Percentiles rank a stretch among this genome's conserved stretches.
These are phyloP conservation scores for Leucozona laternaria DNA, from an alignment of 2,888 invertebrate species.

Conservation along the genomic window DNA sequence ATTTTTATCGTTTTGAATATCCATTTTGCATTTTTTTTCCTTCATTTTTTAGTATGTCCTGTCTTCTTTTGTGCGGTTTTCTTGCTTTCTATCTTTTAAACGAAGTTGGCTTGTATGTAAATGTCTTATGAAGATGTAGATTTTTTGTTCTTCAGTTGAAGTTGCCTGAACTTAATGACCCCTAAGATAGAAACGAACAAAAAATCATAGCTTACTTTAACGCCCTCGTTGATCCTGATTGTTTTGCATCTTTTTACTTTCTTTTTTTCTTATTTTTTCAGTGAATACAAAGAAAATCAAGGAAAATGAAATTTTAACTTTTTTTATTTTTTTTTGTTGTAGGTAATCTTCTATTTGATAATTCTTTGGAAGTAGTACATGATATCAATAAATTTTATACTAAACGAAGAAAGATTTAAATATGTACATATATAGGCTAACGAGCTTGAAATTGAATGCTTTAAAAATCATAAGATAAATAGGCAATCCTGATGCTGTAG, in stretches of 20 bases:
- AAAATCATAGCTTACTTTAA: constrained; percentile 38
- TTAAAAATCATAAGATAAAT: constrained; percentile 30
- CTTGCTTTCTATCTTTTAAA: neutral
- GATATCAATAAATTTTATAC: constrained; percentile 7
- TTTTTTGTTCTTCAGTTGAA: constrained; percentile 32
- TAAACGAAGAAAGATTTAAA: constrained; percentile 8
- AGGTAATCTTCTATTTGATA: constrained; percentile 62
- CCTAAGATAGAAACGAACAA: constrained; percentile 26
- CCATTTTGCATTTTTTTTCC: constrained; percentile 14
- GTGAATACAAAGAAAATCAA: neutral
- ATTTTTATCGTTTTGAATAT: constrained; percentile 56
- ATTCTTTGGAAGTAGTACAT: constrained; percentile 5
- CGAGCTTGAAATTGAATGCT: constrained; percentile 44
- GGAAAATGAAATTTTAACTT: constrained; percentile 26
- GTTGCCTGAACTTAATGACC: constrained; percentile 67
- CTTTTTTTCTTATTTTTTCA: neutral
- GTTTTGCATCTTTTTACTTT: constrained; percentile 18
- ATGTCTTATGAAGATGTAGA: constrained; percentile 34
- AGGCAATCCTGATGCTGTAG: neutral
- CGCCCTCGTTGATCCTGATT: constrained; percentile 55
- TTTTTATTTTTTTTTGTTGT: neutral
- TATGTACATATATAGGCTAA: constrained; percentile 13
- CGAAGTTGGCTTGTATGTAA: neutral
- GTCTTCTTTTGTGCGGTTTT: constrained; percentile 33
- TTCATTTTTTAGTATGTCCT: neutral